These are phyloP conservation scores for Coelopa pilipes DNA, from an alignment of 2,888 invertebrate genomes.

Conservation along the genomic window DNA sequence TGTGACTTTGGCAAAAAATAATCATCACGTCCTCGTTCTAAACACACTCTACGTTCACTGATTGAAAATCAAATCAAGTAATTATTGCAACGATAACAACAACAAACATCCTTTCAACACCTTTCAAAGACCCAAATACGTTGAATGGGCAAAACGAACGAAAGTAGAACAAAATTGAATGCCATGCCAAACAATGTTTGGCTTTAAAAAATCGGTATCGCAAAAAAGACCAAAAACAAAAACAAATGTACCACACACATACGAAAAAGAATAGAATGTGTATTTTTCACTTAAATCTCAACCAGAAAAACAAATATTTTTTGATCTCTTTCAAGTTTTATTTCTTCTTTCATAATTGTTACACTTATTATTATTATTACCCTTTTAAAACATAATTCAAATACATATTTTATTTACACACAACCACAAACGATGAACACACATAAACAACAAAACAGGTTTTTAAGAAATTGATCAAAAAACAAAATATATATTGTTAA, in stretches of 20 bases:
- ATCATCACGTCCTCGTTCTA: constrained; percentile 97
- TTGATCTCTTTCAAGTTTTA: constrained; percentile 48
- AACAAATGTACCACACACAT: constrained; percentile 38
- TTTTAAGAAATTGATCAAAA: constrained; percentile 23
- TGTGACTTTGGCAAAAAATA: constrained; percentile 97
- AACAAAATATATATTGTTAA: constrained; percentile 25
- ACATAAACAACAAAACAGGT: constrained; percentile 12
- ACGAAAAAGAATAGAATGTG: too few relatives aligned
- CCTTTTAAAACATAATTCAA: constrained; percentile 21
- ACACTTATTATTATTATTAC: constrained; percentile 18
- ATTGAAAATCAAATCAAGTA: constrained; percentile 68
- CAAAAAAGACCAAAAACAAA: constrained; percentile 44
- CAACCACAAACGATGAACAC: constrained; percentile 29
- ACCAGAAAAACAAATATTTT: constrained; percentile 45
- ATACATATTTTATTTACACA: constrained; percentile 42
- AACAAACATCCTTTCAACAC: constrained; percentile 41
- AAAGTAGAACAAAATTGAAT: not conserved
- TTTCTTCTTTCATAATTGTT: constrained; percentile 42
- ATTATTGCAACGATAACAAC: constrained; percentile 38
- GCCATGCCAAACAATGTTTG: too few relatives aligned
- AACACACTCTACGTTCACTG: constrained; percentile 93
- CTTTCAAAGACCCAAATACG: constrained; percentile 52
- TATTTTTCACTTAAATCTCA: constrained; percentile 16
- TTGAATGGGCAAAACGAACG: too few relatives aligned
- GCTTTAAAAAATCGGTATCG: constrained; percentile 12